phyloP scores from a whole-genome alignment of 2,888 invertebrate genomes.

The Erebia palarica region DNA sequence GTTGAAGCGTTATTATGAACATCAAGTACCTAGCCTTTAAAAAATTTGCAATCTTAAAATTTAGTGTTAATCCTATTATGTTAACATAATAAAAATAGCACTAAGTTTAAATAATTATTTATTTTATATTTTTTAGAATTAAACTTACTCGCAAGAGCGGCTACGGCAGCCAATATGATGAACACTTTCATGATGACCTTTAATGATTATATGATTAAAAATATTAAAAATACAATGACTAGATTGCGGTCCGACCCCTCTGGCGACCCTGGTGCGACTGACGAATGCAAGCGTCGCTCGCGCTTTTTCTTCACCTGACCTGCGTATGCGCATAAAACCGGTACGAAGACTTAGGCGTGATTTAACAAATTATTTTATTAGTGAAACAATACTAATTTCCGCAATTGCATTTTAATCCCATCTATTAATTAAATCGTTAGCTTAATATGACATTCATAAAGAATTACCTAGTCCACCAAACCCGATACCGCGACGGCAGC shows the following conservation, averaged over 20 bases:
- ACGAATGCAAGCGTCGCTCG: constrained; percentile 65
- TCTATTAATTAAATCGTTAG: constrained; percentile 25
- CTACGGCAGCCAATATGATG: constrained; percentile 72
- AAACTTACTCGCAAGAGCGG: constrained; percentile 77
- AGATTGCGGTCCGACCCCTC: constrained; percentile 74
- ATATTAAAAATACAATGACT: constrained; percentile 70
- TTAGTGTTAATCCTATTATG: neutral
- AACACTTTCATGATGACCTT: constrained; percentile 80
- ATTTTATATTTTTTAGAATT: neutral
- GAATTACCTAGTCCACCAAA: constrained; percentile 2
- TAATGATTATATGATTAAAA: constrained; percentile 58
- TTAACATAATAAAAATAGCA: neutral
- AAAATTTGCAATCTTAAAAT: too few species aligned
- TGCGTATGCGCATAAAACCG: constrained; percentile 70
- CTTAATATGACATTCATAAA: constrained; percentile 24
- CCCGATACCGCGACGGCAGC: neutral
- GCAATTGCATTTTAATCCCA: constrained; percentile 45
- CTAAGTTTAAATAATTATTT: neutral
- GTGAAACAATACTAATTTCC: constrained; percentile 65
- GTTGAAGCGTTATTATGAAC: neutral
- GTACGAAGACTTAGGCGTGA: constrained; percentile 70
- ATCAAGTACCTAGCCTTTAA: too few species aligned
- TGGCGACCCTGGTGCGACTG: constrained; percentile 76
- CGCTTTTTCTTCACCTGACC: constrained; percentile 76
- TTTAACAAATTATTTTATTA: constrained; percentile 69